Percentiles rank a stretch among this genome's conserved stretches.
phyloP scores from a whole-genome alignment of 2,113 vertebrate genomes.

The Plotosus lineatus region DNA sequence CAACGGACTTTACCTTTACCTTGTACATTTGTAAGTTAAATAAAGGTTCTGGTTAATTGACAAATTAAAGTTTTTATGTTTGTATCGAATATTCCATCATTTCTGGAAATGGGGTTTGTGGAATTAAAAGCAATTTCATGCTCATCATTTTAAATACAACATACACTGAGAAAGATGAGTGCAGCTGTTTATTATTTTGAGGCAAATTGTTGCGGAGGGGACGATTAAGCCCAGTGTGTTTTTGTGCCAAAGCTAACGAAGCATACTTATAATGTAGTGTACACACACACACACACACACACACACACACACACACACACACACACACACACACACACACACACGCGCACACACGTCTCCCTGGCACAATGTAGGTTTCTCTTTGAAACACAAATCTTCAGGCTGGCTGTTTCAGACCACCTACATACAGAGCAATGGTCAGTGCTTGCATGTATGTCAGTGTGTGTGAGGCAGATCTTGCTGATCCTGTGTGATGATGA shows the following conservation, averaged over 20 bases:
- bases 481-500: slow-evolving; percentile 6
- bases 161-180: neutral
- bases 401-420: neutral
- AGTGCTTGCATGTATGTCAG: neutral
- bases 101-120: neutral
- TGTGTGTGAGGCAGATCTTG: neutral
- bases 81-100: too few relatives aligned
- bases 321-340: too few relatives aligned
- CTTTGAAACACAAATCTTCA: slow-evolving; percentile 1
- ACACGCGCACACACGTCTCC: too few relatives aligned
- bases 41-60: too few relatives aligned
- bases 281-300: neutral
- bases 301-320: too few relatives aligned
- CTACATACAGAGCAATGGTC: neutral
- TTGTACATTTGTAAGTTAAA: too few relatives aligned
- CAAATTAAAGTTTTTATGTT: too few relatives aligned
- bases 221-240: neutral
- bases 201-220: neutral
- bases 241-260: slow-evolving; percentile 6
- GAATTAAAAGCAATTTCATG: neutral
- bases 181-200: slow-evolving; percentile 22
- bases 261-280: slow-evolving; percentile 6
- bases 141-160: neutral
- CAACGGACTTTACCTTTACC: too few relatives aligned
- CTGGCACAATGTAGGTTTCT: slow-evolving; percentile 2